Evolutionary conservation across 2,888 invertebrate genomes (phyloP), one percentile per base, ranked within the genome.

Genomic region (Hypercompe scribonia): DNA sequence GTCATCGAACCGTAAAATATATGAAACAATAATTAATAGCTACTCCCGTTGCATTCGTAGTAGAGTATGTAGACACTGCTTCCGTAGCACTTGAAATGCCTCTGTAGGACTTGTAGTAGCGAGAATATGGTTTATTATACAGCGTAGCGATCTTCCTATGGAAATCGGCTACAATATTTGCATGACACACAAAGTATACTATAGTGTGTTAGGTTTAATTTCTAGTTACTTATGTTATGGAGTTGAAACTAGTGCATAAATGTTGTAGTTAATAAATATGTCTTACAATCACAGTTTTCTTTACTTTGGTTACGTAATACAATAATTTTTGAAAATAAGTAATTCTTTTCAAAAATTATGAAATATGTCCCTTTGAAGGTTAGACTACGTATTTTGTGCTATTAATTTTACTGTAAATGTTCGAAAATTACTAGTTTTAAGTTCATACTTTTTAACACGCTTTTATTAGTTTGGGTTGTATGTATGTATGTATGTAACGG

Each of bases 11-110:
- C 33, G 24, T 36, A 36, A 64, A 64, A 34, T 36, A 34, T 36
- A 36, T 65, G 33, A 34, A 24, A 65, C 36, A 65, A 24, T n/a
- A 65, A n/a, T n/a, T n/a, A 36, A 34, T 36, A 36, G 33, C 28
- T 18, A 39, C 58, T 39, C 21, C 10, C 58, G 28, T 28, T 28
- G 64, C 34, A 63, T 65, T 58, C 39, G 39, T 73, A 69, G 63
- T 63, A 34, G 28, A 54, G 36, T 58, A 18, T 18, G 61, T 61
- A 65, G 50, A 73, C 10, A 31, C 18, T 31, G 64, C 13, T 50
- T 69, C 68, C 72, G 72, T 73, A 64, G 72, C 50, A 36, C 64
- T 54, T 63, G 24, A 28, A 71, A 28, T n/a, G 36, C 36, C 39
- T 67, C 64, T 68, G 68, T 68, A 73, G 68, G 58, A 10, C 39